Base-by-base conservation (phyloP, 2,797 vertebrate species). In the Rhinatrema bivittatum region DNA sequence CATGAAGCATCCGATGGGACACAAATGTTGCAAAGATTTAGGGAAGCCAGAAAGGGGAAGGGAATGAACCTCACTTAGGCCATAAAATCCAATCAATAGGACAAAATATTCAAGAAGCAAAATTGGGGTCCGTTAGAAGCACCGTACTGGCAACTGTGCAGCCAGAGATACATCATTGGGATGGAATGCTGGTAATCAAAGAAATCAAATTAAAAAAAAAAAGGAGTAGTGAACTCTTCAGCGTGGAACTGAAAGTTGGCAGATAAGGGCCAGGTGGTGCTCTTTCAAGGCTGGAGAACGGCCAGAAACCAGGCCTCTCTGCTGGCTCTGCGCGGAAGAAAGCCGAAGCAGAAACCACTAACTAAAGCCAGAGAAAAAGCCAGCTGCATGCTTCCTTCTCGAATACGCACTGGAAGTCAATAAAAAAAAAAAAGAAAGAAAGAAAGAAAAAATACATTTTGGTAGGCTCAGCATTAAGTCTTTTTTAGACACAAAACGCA, bases 341-440 rank as follows among this genome's bases (percentile, higher is more conserved):
- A 51, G 31, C 29, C 56, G 40, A 8, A 50, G 25, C 16, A 46
- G 39, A 36, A 6, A 37, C 4, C 5, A 38, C 25, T 23, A 56
- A 16, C 17, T n/a, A n/a, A 34, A 66, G 43, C 4, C 3, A 15
- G 15, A 41, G 41, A 43, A 46, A 26, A 3, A 16, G 9, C 9
- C 26, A 50, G 32, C 23, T 23, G 4, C 21, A 3, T 7, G 16
- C 46, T 42, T 56, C 56, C 34, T 57, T 12, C 16, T 16, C 35
- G 16, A 30, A 30, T n/a, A 28, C 21, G 18, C 27, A 16, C 25
- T 20, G 40, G 11, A 34, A 34, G 25, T 28, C 40, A 23, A 30
- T 36, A 36, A 16, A 29, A 20, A 10, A 18, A 25, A 30, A 21
- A 21, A 12, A 36, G 16, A 29, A 20, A 10, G 18, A 25, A 30